Evolutionary conservation across 2,797 vertebrate species (phyloP), one percentile per base, ranked within the genome.

Genomic region (Eremophila alpestris): DNA sequence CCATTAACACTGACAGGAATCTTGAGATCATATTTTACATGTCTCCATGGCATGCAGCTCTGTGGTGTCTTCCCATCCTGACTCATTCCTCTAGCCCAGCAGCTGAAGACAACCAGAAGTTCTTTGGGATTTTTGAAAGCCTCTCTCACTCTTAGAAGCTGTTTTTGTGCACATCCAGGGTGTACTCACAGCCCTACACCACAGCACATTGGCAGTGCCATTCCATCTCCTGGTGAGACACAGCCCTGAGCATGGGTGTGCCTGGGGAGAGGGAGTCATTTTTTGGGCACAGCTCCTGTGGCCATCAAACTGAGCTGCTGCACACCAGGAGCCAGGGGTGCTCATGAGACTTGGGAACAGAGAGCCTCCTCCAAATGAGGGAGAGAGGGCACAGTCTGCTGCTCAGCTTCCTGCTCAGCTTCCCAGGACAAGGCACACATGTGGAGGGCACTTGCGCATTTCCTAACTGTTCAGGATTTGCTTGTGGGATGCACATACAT

Each of bases 341-440:
- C 29, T 32, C 1, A 0, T 10, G 18, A 51, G 27, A 8, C 4
- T 4, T 21, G 48, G 60, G 36, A 38, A 6, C 32, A 16, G 0
- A 45, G 20, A 68, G 3, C 0, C 15, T 54, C 19, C 43, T 29
- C 34, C 34, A 5, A 69, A 34, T 18, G 7, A 45, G 40, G 56
- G 21, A n/a, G n/a, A 51, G 55, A 29, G 45, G 48, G 32, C n/a
- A 51, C 5, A 60, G 12, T 7, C 8, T 12, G 36, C 48, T 58
- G 34, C 32, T 59, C 41, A 55, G 10, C 29, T 8, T 56, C 16
- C 7, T 2, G 4, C 38, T 64, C 38, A 23, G 4, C 13, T 36
- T 64, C 27, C 51, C 23, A 29, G 65, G 58, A 19, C 13, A 32
- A 60, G 69, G 38, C 30, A 71, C 0, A 5, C 11, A 3, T 2